phyloP scores from a whole-genome alignment of 2,888 invertebrate genomes.

The Acronicta leporina region DNA sequence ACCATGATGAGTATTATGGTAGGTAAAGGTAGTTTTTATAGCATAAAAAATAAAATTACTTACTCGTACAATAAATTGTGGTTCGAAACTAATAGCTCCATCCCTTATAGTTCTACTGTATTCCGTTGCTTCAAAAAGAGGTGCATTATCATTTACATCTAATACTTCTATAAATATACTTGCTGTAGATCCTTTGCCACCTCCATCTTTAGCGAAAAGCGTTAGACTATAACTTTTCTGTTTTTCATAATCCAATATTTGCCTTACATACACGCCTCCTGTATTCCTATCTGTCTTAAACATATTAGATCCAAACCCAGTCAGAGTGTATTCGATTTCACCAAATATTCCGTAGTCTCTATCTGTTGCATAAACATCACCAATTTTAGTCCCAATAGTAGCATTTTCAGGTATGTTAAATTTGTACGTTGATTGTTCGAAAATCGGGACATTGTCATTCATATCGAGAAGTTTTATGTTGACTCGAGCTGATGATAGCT shows the following conservation, averaged over 20 bases:
- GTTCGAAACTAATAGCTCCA: conserved; percentile 93
- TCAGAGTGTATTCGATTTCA: conserved; percentile 91
- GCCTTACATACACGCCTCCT: conserved; percentile 92
- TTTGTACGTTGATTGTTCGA: conserved; percentile 90
- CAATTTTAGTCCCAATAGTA: conserved; percentile 89
- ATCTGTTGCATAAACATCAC: conserved; percentile 91
- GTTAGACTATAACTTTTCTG: conserved; percentile 94
- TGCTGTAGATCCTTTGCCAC: conserved; percentile 92
- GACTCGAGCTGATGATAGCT: conserved; percentile 90
- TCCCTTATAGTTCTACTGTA: conserved; percentile 94
- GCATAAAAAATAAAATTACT: conserved; percentile 42
- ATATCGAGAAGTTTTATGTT: conserved; percentile 92
- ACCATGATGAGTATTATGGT: no score
- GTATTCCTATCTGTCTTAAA: conserved; percentile 91
- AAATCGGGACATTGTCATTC: conserved; percentile 94
- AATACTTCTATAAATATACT: conserved; percentile 92
- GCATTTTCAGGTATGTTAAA: conserved; percentile 92
- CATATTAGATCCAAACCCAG: conserved; percentile 94
- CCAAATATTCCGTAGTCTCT: conserved; percentile 93
- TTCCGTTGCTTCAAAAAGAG: conserved; percentile 91
- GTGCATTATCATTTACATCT: conserved; percentile 94
- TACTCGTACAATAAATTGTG: conserved; percentile 93
- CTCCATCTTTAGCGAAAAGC: conserved; percentile 94
- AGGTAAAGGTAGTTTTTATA: no score
- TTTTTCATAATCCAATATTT: conserved; percentile 93